Conservation (phyloP, 2,797 vertebrate genomes). For the Tangara arthus region DNA sequence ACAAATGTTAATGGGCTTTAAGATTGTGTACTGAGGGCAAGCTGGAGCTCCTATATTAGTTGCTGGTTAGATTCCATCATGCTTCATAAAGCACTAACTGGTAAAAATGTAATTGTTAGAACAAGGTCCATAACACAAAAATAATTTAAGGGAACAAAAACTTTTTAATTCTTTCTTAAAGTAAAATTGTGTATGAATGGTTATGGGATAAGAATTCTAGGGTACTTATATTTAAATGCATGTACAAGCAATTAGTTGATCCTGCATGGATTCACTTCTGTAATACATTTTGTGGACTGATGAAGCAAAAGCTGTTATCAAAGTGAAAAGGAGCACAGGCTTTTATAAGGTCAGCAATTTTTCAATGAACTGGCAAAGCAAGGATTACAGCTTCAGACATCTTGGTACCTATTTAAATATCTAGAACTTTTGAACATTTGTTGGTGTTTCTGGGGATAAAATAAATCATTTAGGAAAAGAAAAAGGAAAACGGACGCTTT, state of each 20-base stretch:
- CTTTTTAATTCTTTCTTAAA: conserved; percentile 29
- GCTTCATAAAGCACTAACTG: conserved; percentile 57
- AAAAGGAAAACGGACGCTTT: conserved; percentile 24
- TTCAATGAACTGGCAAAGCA: conserved; percentile 29
- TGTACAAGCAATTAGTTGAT: conserved; percentile 35
- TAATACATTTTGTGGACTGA: conserved; percentile 30
- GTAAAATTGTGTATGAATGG: background rate
- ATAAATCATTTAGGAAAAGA: conserved; percentile 62
- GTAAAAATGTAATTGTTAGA: conserved; percentile 37
- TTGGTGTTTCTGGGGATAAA: conserved; percentile 58
- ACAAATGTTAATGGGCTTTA: conserved; percentile 53
- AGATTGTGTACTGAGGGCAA: conserved; percentile 40
- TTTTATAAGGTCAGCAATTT: conserved; percentile 59
- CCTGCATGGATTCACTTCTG: background rate
- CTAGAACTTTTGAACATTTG: conserved; percentile 56
- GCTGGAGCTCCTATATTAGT: conserved; percentile 31
- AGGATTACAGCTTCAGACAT: conserved; percentile 56
- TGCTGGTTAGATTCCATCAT: conserved; percentile 38
- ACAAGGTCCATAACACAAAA: conserved; percentile 20
- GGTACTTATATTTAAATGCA: conserved; percentile 10
- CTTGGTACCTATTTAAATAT: conserved; percentile 50
- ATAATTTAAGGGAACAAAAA: conserved; percentile 31
- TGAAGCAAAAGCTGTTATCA: conserved; percentile 45
- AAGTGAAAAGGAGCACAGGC: conserved; percentile 13
- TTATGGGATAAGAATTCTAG: background rate